These are phyloP conservation scores for Oriolus oriolus DNA, from an alignment of 2,113 vertebrate genomes.

Conservation along the genomic window DNA sequence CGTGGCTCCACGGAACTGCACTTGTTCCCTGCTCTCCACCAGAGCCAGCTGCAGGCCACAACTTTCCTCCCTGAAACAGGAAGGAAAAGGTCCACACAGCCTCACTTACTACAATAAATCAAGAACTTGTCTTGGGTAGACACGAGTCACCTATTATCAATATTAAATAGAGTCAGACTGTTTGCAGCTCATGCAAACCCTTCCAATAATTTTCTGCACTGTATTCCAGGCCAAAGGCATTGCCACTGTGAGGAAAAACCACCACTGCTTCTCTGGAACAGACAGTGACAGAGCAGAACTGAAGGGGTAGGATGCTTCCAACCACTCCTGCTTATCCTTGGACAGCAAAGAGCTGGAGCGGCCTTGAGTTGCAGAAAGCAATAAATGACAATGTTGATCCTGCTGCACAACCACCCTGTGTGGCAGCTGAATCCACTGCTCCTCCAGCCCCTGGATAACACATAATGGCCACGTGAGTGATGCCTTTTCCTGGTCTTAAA, in stretches of 20 bases:
- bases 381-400: background rate
- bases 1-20: background rate
- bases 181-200: background rate
- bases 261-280: background rate
- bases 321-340: background rate
- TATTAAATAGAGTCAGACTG: background rate
- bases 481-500: too few species aligned
- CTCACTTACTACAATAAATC: background rate
- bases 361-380: background rate
- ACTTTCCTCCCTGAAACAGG: background rate
- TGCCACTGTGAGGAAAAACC: background rate
- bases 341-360: background rate
- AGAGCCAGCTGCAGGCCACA: background rate
- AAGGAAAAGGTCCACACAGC: background rate
- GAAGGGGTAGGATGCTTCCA: background rate
- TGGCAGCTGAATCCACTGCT: background rate
- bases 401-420: background rate
- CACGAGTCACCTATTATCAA: background rate
- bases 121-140: background rate
- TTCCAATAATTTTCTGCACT: background rate
- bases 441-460: background rate
- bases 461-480: background rate
- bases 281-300: background rate
- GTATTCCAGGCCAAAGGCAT: background rate
- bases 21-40: background rate